Base-by-base conservation (phyloP, 2,113 vertebrate species). In the Eclectus roratus region DNA sequence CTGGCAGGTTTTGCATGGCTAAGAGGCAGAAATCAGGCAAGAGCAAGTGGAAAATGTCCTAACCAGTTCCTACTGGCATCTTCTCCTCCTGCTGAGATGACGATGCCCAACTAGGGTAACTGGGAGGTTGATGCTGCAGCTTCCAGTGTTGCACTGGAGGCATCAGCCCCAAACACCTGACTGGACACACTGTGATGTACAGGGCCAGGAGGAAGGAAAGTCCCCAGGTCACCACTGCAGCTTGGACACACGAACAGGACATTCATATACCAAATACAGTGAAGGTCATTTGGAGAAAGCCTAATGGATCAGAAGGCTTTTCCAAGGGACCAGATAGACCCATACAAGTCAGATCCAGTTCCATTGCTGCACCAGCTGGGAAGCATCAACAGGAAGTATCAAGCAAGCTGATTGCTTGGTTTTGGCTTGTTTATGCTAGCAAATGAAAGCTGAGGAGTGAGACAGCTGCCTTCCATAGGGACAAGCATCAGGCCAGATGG, bases 271-370 rank as follows among this genome's bases (percentile, higher is more conserved):
- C 12, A 25, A 43, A 41, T 1, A 24, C 21, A 60, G 44, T 55
- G 29, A 5, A 66, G 79, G 25, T 5, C 20, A 58, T 17, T 41
- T 55, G 52, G 61, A 64, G 23, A 85, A 68, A 60, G 23, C 23
- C 28, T 4, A 17, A 39, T 1, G 29, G 28, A 43, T 43, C 7
- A 1, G 56, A 35, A 41, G 28, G 82, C 7, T 84, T 84, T 14
- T 39, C 17, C 31, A 61, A 46, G 61, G 61, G 28, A 47, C 11
- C 65, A 78, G 47, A 10, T 11, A 52, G 73, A 80, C 6, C 28
- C 60, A 7, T 1, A 1, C 0, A 0, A 18, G 10, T 20, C 31
- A 0, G 58, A 28, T 21, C 29, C 92, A 77, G 60, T 11, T 53
- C 33, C 76, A 11, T 3, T 17, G 37, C 82, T 64, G 78, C 58